Evolutionary conservation across 1,140 invertebrate species (phyloP).

Genomic region (Antheraea pernyi): DNA sequence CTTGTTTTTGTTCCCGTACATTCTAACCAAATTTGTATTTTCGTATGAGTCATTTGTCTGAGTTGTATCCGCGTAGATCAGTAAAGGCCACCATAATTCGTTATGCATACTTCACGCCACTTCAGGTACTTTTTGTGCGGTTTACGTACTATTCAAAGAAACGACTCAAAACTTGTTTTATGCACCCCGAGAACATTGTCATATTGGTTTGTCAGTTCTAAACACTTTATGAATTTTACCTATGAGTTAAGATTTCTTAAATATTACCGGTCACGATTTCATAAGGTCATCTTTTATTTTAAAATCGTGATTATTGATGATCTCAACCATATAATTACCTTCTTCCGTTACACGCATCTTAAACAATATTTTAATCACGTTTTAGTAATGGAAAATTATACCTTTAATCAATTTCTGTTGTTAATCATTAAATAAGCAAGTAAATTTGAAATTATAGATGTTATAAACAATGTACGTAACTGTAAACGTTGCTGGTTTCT

Average conservation of each 20-base stretch:
- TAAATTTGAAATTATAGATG: background rate
- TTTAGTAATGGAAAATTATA: background rate
- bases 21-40: background rate
- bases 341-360: conserved; percentile 12
- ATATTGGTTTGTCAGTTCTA: background rate
- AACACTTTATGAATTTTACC: background rate
- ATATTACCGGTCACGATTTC: conserved; percentile 26
- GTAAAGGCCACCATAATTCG: conserved; percentile 11
- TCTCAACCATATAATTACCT: conserved; percentile 33
- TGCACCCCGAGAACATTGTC: background rate
- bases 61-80: conserved; percentile 44
- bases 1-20: conserved; percentile 46
- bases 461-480: no score
- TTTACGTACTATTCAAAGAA: background rate
- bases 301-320: conserved; percentile 34
- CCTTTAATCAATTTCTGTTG: background rate
- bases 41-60: conserved; percentile 17
- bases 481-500: no score
- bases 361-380: background rate
- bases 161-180: background rate
- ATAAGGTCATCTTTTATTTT: conserved; percentile 22
- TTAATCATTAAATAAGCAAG: background rate
- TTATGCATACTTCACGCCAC: conserved; percentile 9
- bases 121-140: conserved; percentile 7
- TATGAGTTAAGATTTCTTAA: background rate